Evolutionary conservation across 2,797 vertebrate genomes (phyloP).

Genomic region (Poeciliopsis infans): DNA sequence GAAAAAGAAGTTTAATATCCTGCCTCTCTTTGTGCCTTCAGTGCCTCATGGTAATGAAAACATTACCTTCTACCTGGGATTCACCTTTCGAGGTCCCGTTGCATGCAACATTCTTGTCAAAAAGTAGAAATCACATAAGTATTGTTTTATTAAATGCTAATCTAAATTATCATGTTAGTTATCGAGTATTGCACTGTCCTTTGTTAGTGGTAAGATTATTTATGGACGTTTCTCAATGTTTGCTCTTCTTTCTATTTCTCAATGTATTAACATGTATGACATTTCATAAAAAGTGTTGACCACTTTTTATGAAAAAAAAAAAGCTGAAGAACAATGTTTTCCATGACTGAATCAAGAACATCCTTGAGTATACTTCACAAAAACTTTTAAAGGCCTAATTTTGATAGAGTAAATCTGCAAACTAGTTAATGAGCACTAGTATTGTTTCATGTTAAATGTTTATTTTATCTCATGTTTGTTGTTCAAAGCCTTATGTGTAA

Average conservation of each 20-base stretch:
- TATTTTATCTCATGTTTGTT: neutral
- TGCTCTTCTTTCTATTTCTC: neutral
- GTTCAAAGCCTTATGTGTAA: neutral
- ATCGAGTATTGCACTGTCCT: neutral
- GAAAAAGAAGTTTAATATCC: slow-evolving; percentile 72
- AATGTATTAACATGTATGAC: neutral
- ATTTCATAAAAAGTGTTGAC: neutral
- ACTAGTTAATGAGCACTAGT: neutral
- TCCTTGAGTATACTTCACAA: neutral
- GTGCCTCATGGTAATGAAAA: slow-evolving; percentile 84
- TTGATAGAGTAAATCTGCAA: neutral
- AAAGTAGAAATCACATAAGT: slow-evolving; percentile 17
- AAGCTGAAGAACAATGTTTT: neutral
- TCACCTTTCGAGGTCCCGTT: slow-evolving; percentile 84
- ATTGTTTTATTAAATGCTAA: neutral
- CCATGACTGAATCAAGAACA: neutral
- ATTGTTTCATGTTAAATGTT: neutral
- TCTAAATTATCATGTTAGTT: neutral
- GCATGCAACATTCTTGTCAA: slow-evolving; percentile 77
- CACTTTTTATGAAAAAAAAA: too few relatives aligned
- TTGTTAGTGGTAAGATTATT: neutral
- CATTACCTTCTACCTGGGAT: slow-evolving; percentile 86
- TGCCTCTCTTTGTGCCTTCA: slow-evolving; percentile 73
- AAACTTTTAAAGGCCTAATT: neutral
- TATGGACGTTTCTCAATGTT: neutral